These are phyloP conservation scores for Takifugu rubripes DNA, from an alignment of 2,797 vertebrate species.

Conservation along the genomic window DNA sequence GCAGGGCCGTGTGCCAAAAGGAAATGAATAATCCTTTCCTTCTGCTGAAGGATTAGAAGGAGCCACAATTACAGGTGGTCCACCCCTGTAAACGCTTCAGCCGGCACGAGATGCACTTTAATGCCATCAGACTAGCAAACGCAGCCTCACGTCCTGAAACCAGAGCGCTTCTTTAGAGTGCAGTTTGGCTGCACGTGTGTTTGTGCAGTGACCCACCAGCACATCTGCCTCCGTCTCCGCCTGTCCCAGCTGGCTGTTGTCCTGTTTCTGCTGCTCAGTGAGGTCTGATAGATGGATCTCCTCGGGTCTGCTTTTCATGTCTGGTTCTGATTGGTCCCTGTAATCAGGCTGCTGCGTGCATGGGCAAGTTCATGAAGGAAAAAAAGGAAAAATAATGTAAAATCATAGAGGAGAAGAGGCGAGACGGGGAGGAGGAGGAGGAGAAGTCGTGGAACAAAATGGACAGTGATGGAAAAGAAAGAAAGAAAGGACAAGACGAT, in stretches of 20 bases:
- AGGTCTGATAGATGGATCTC: conserved; percentile 66
- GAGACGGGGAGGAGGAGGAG: conserved; percentile 54
- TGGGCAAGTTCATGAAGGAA: conserved; percentile 81
- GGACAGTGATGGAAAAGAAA: conserved; percentile 32
- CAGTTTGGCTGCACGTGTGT: not conserved
- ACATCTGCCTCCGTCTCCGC: conserved; percentile 81
- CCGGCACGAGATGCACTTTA: too few species aligned
- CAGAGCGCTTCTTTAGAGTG: too few species aligned
- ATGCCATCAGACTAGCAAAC: too few species aligned
- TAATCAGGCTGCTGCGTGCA: conserved; percentile 92
- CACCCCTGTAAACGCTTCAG: too few species aligned
- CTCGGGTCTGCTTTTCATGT: conserved; percentile 70
- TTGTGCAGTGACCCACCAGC: conserved; percentile 69
- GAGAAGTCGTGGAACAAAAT: conserved; percentile 39
- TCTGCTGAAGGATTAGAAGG: too few species aligned
- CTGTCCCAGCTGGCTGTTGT: conserved; percentile 58
- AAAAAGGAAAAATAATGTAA: conserved; percentile 49
- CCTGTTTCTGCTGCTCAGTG: conserved; percentile 75
- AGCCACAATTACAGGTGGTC: too few species aligned
- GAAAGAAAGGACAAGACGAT: conserved; percentile 58
- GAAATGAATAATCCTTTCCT: too few species aligned
- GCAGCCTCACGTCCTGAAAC: too few species aligned
- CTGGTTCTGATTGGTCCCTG: conserved; percentile 84
- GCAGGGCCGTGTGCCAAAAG: too few species aligned
- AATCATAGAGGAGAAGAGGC: conserved; percentile 68